A percentile compares a stretch with the other conserved stretches of the same genome.
These are phyloP conservation scores for Scleropages formosus DNA, from an alignment of 2,797 vertebrate species.

Conservation along the genomic window DNA sequence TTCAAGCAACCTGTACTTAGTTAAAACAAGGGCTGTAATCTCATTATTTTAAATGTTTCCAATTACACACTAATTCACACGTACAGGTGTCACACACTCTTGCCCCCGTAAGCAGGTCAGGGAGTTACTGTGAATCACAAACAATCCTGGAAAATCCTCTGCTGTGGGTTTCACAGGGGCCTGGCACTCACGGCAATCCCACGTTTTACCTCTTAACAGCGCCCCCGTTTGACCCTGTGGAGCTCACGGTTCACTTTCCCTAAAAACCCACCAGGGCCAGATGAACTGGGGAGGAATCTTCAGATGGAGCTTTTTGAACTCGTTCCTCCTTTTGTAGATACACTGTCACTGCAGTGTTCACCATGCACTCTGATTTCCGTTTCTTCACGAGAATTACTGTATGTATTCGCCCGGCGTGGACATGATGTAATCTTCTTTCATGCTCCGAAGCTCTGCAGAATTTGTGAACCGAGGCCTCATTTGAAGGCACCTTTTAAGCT, in stretches of 20 bases:
- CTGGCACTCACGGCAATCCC: no score
- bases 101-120: neutral
- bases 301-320: no score
- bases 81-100: neutral
- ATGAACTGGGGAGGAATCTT: no score
- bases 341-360: no score
- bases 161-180: no score
- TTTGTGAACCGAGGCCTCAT: neutral
- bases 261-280: no score
- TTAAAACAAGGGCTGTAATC: neutral
- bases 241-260: no score
- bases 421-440: neutral
- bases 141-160: neutral
- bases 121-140: slow-evolving; percentile 2
- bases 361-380: no score
- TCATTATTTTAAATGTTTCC: neutral
- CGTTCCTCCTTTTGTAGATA: no score
- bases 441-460: neutral
- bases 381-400: neutral
- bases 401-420: neutral
- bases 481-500: neutral
- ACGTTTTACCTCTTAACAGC: no score
- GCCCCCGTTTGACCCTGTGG: no score
- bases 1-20: no score
- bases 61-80: neutral